Conservation (phyloP, 2,888 invertebrate species). For the Holacanthella duospinosa region DNA sequence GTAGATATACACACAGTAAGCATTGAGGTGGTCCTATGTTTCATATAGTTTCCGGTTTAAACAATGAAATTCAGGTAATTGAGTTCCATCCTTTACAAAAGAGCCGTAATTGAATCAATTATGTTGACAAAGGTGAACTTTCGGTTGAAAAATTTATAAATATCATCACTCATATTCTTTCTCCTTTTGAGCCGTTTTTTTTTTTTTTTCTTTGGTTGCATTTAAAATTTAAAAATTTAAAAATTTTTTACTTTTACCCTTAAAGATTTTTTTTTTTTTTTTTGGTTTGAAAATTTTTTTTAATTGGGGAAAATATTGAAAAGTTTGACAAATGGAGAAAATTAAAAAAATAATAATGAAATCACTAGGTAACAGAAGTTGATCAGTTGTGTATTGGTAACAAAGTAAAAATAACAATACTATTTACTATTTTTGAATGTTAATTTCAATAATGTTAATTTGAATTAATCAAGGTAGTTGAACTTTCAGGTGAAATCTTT, state of each 20-base stretch:
- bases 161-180: not conserved
- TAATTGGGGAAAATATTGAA: not conserved
- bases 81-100: not conserved
- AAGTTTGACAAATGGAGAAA: not conserved
- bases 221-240: not conserved
- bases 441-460: too few relatives aligned
- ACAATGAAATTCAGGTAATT: not conserved
- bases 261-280: not conserved
- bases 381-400: not conserved
- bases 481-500: too few relatives aligned
- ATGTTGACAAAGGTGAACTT: not conserved
- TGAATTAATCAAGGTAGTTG: too few relatives aligned
- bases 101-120: conserved; percentile 5
- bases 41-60: not conserved
- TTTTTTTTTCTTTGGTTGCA: not conserved
- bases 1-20: not conserved
- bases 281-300: not conserved
- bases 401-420: not conserved
- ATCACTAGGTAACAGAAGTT: not conserved
- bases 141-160: not conserved
- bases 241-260: too few relatives aligned
- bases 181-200: too few relatives aligned
- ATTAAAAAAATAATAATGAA: not conserved
- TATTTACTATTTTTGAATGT: too few relatives aligned
- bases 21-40: not conserved